Conservation (phyloP, 2,888 invertebrate species). For the Ceraclea dissimilis region DNA sequence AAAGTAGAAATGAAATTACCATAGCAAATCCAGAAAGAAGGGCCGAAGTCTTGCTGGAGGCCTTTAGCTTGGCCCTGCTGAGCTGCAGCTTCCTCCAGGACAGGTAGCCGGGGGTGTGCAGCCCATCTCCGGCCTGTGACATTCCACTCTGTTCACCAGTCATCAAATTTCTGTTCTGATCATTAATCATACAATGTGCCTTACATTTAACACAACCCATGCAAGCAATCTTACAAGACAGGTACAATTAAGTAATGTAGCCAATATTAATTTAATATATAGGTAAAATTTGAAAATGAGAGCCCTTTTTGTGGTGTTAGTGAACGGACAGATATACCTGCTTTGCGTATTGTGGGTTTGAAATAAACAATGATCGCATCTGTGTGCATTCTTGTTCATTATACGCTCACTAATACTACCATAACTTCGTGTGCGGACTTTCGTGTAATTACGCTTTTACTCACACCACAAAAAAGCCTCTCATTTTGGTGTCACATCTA, state of each 20-base stretch:
- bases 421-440: too few relatives aligned
- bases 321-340: too few relatives aligned
- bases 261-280: too few relatives aligned
- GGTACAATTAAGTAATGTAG: not conserved
- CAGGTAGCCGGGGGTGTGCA: conserved; percentile 76
- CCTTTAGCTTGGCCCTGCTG: conserved; percentile 95
- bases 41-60: conserved; percentile 95
- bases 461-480: too few relatives aligned
- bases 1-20: conserved; percentile 48
- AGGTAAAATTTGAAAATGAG: too few relatives aligned
- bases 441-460: too few relatives aligned
- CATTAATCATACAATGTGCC: conserved; percentile 6
- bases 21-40: conserved; percentile 95
- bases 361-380: too few relatives aligned
- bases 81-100: conserved; percentile 90
- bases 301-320: too few relatives aligned
- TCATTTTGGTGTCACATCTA: too few relatives aligned
- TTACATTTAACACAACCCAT: not conserved
- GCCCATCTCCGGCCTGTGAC: conserved; percentile 66
- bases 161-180: conserved; percentile 44
- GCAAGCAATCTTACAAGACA: not conserved
- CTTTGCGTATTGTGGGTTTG: too few relatives aligned
- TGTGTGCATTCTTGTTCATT: too few relatives aligned
- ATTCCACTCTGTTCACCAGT: conserved; percentile 47
- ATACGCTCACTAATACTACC: too few relatives aligned